Conservation (phyloP, 2,797 vertebrate species). For the Hippocampus kuda region DNA sequence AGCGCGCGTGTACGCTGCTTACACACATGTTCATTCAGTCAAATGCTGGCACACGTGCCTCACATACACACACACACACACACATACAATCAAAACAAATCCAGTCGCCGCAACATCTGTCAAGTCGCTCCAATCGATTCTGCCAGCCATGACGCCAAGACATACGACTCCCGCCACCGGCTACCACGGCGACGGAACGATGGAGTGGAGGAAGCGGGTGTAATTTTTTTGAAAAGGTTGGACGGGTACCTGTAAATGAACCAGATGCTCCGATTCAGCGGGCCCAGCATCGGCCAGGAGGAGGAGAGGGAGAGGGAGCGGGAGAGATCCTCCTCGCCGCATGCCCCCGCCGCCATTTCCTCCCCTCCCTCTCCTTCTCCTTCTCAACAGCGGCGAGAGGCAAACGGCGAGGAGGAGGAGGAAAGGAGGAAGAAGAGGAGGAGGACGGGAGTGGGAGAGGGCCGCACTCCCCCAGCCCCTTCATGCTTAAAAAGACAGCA, state of each 20-base stretch:
- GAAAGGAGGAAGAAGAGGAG: constrained; percentile 38
- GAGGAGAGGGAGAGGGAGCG: constrained; percentile 82
- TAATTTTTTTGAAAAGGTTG: constrained; percentile 27
- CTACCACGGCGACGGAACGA: constrained; percentile 48
- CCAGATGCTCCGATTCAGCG: constrained; percentile 86
- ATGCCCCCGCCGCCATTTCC: constrained; percentile 73
- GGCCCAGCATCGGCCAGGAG: constrained; percentile 87
- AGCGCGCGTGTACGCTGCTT: constrained; percentile 12
- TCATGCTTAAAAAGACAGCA: constrained; percentile 62
- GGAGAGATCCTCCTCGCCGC: constrained; percentile 71
- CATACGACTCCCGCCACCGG: constrained; percentile 29
- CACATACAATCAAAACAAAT: constrained; percentile 26
- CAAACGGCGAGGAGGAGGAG: constrained; percentile 44
- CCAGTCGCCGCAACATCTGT: constrained; percentile 56
- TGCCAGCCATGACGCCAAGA: constrained; percentile 54
- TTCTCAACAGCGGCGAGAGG: constrained; percentile 62
- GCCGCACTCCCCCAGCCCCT: constrained; percentile 61
- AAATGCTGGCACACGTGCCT: constrained; percentile 25
- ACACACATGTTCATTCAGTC: constrained; percentile 42
- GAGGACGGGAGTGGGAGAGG: constrained; percentile 53
- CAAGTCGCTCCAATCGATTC: constrained; percentile 47
- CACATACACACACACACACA: constrained; percentile 18
- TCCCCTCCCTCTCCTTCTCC: constrained; percentile 68
- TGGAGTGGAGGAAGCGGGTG: constrained; percentile 37
- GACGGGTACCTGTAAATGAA: constrained; percentile 90